A percentile compares a stretch with the other conserved stretches of the same genome.
phyloP scores from a whole-genome alignment of 2,797 vertebrate genomes.

The Gobio occitaniae region DNA sequence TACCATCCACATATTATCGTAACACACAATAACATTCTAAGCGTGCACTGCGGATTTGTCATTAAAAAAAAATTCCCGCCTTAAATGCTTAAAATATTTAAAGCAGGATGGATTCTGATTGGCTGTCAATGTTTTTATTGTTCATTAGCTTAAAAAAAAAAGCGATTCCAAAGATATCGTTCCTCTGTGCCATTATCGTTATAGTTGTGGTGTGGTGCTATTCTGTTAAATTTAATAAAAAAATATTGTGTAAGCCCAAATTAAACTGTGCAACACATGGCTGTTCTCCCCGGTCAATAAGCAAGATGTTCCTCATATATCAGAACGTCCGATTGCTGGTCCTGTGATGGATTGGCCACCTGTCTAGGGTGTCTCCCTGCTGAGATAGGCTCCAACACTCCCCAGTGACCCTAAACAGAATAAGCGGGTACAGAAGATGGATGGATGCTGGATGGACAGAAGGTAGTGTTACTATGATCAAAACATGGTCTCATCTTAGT shows the following conservation, averaged over 20 bases:
- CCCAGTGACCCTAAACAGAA: neutral
- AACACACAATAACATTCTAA: too few species aligned
- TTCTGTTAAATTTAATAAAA: neutral
- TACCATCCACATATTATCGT: too few species aligned
- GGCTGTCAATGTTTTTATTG: neutral
- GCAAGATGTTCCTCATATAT: constrained; percentile 24
- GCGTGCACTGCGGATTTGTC: too few species aligned
- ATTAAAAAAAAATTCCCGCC: too few species aligned
- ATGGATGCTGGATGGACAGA: neutral
- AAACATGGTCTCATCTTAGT: neutral
- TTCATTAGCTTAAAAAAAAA: neutral
- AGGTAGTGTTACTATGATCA: neutral
- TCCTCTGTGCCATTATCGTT: neutral
- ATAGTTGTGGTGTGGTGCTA: neutral
- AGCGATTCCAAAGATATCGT: neutral
- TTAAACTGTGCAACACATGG: neutral
- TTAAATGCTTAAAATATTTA: too few species aligned
- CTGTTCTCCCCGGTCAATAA: constrained; percentile 18
- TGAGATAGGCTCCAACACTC: neutral
- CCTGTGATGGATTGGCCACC: constrained; percentile 15
- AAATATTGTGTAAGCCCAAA: neutral
- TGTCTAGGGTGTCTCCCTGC: constrained; percentile 4
- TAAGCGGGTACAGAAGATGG: neutral
- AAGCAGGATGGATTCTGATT: neutral
- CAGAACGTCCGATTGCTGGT: neutral